Conservation (phyloP, 2,888 invertebrate genomes). For the Schizaphis graminum region DNA sequence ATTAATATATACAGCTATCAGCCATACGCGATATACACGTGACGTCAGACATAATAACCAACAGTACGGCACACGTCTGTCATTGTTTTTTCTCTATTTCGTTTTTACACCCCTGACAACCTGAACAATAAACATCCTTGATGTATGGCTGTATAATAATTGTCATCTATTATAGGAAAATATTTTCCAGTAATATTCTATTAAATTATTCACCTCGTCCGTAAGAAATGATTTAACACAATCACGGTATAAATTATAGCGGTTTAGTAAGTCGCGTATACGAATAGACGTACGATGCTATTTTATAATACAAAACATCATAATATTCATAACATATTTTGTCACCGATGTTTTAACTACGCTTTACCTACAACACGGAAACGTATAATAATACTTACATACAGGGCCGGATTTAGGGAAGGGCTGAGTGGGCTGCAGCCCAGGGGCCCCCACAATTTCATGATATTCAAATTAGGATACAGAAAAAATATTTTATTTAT, state of each 20-base stretch:
- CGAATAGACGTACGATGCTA: not conserved
- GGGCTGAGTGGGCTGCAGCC: no score
- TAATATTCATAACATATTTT: no score
- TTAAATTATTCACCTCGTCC: not conserved
- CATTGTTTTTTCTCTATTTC: not conserved
- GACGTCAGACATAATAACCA: not conserved
- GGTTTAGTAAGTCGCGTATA: not conserved
- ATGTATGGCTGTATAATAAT: no score
- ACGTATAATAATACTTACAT: no score
- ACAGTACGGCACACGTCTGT: not conserved
- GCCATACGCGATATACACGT: not conserved
- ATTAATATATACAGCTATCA: not conserved
- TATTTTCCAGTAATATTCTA: not conserved
- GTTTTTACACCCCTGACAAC: not conserved
- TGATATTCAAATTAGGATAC: no score
- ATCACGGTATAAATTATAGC: not conserved
- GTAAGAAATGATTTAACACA: conserved; percentile 2
- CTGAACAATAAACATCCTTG: not conserved
- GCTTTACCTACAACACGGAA: no score
- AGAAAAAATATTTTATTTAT: no score
- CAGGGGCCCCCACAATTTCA: no score
- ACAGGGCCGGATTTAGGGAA: no score
- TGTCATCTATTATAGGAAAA: not conserved
- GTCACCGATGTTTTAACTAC: no score
- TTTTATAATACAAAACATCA: not conserved